A percentile compares a stretch with the other conserved stretches of the same genome.
Conservation (phyloP, 2,888 invertebrate genomes). For the Meliscaeva auricollis region DNA sequence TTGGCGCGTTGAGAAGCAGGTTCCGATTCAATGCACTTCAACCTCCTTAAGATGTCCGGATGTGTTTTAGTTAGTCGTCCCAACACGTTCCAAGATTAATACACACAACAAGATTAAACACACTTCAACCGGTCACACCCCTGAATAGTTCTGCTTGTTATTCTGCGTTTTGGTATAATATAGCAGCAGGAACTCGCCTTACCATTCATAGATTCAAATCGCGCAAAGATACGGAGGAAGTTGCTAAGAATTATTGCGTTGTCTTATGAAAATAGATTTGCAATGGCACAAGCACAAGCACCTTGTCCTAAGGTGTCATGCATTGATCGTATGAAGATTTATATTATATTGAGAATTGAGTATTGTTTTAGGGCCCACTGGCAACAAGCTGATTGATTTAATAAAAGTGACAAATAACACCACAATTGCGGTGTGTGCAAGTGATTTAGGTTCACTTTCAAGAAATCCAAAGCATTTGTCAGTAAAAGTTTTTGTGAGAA, state of each 20-base stretch:
- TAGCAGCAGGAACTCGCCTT: conserved; percentile 12
- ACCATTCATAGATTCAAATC: conserved; percentile 42
- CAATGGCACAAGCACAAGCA: conserved; percentile 13
- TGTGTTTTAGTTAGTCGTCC: conserved; percentile 27
- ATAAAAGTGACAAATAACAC: not conserved
- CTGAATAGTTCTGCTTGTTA: not conserved
- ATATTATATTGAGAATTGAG: conserved; percentile 32
- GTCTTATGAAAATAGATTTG: conserved; percentile 27
- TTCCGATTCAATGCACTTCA: conserved; percentile 53
- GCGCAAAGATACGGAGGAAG: conserved; percentile 30
- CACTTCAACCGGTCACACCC: conserved; percentile 39
- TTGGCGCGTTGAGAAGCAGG: conserved; percentile 22
- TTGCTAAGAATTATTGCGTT: conserved; percentile 32
- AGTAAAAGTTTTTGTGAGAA: too few relatives aligned
- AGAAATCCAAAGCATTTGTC: too few relatives aligned
- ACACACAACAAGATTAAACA: conserved; percentile 31
- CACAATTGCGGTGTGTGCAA: not conserved
- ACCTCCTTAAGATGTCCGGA: conserved; percentile 3
- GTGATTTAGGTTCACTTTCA: too few relatives aligned
- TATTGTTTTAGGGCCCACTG: conserved; percentile 27
- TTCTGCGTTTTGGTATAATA: not conserved
- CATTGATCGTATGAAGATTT: conserved; percentile 48
- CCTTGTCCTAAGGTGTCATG: conserved; percentile 43
- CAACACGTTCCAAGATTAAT: conserved; percentile 60
- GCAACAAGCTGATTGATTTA: conserved; percentile 27